Conservation (phyloP, 2,888 invertebrate species). For the Psylliodes chrysocephalus region DNA sequence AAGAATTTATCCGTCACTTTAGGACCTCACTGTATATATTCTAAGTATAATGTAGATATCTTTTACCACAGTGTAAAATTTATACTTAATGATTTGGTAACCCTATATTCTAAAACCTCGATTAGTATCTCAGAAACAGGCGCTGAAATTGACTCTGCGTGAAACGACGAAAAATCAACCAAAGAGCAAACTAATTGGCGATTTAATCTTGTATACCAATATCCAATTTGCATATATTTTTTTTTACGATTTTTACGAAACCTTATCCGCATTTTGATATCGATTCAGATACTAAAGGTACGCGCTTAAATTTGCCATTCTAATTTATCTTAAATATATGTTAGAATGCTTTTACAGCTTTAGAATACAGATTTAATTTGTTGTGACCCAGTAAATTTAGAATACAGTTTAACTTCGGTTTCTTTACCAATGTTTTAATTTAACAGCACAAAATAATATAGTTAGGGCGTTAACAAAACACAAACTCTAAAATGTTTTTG, state of each 20-base stretch:
- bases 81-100: no score
- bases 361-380: background rate
- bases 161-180: background rate
- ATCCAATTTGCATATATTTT: background rate
- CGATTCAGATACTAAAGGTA: background rate
- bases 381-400: background rate
- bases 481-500: no score
- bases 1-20: no score
- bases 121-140: no score
- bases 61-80: no score
- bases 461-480: no score
- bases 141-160: background rate
- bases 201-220: conserved; percentile 1
- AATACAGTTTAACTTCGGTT: no score
- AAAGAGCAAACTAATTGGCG: background rate
- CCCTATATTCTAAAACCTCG: no score
- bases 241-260: background rate
- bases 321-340: background rate
- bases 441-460: no score
- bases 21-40: no score
- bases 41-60: no score
- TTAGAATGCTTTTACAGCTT: conserved; percentile 4
- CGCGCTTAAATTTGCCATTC: background rate
- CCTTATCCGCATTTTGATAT: background rate
- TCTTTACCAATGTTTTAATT: no score